phyloP scores from a whole-genome alignment of 2,113 vertebrate genomes.

The Merops nubicus region DNA sequence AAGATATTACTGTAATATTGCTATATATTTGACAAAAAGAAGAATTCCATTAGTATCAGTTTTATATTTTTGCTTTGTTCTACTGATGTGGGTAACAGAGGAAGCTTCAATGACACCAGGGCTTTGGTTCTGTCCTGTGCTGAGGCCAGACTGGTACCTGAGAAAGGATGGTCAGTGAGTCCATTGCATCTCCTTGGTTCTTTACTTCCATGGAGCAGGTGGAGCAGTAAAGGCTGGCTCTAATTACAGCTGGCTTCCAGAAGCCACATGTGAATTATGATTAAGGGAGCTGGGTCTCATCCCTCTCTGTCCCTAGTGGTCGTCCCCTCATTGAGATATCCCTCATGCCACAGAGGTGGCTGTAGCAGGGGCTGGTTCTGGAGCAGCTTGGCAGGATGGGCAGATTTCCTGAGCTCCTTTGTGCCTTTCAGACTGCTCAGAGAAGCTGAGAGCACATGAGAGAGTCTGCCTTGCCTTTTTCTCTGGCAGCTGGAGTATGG shows the following conservation, averaged over 20 bases:
- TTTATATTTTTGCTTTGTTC: not conserved
- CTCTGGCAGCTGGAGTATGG: not conserved
- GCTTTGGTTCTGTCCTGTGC: not conserved
- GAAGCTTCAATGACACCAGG: not conserved
- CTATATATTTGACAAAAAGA: not conserved
- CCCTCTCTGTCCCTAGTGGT: not conserved
- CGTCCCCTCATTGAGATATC: not conserved
- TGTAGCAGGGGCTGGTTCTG: not conserved
- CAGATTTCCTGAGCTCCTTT: not conserved
- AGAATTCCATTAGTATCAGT: not conserved
- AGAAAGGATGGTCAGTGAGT: not conserved
- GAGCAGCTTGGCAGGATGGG: not conserved
- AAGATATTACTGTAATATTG: constrained; percentile 4
- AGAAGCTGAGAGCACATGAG: not conserved
- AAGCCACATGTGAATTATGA: not conserved
- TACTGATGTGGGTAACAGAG: not conserved
- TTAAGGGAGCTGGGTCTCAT: not conserved
- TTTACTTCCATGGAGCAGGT: not conserved
- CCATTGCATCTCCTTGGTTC: not conserved
- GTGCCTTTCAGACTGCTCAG: not conserved
- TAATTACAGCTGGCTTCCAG: not conserved
- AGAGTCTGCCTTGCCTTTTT: not conserved
- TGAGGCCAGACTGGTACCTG: not conserved
- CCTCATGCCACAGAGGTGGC: not conserved
- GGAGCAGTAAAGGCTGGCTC: not conserved